Percentiles rank a stretch among this genome's conserved stretches.
phyloP scores from a whole-genome alignment of 2,888 invertebrate species.

The Yponomeuta evonymella region DNA sequence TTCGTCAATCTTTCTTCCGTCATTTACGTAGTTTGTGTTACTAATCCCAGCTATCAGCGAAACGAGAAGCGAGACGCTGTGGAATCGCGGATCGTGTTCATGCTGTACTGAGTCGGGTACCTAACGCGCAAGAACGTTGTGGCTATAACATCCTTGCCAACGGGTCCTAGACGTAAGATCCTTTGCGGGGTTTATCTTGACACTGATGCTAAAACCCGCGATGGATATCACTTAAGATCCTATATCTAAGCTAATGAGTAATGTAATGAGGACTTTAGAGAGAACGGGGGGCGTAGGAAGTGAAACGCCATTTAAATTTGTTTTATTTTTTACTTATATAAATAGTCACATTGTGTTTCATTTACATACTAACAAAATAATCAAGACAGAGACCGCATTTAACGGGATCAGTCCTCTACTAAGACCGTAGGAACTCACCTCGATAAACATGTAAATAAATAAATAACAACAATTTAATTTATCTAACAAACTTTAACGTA shows the following conservation, averaged over 20 bases:
- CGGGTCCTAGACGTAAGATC: too few relatives aligned
- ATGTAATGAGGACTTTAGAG: not conserved
- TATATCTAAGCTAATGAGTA: not conserved
- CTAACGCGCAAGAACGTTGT: too few relatives aligned
- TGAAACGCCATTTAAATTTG: slow-evolving; percentile 19
- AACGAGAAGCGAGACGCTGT: too few relatives aligned
- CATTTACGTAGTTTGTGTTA: too few relatives aligned
- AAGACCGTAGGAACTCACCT: slow-evolving; percentile 57
- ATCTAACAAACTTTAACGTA: slow-evolving; percentile 64
- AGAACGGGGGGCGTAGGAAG: not conserved
- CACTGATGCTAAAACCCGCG: too few relatives aligned
- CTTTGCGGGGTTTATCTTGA: too few relatives aligned
- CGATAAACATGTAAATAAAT: slow-evolving; percentile 44
- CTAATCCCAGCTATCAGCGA: too few relatives aligned
- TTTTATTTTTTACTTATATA: slow-evolving; percentile 49
- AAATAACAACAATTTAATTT: slow-evolving; percentile 49
- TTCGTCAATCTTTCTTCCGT: too few relatives aligned
- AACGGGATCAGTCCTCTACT: slow-evolving; percentile 48
- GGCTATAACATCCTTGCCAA: too few relatives aligned
- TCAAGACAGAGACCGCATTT: slow-evolving; percentile 50
- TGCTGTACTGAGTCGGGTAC: too few relatives aligned
- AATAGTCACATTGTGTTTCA: slow-evolving; percentile 53
- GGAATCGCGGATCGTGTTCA: too few relatives aligned
- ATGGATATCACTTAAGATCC: too few relatives aligned
- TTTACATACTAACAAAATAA: slow-evolving; percentile 51